A percentile compares a stretch with the other conserved stretches of the same genome.
These are phyloP conservation scores for Pseudomyrmex pallidus DNA, from an alignment of 1,140 invertebrate species.

Conservation along the genomic window DNA sequence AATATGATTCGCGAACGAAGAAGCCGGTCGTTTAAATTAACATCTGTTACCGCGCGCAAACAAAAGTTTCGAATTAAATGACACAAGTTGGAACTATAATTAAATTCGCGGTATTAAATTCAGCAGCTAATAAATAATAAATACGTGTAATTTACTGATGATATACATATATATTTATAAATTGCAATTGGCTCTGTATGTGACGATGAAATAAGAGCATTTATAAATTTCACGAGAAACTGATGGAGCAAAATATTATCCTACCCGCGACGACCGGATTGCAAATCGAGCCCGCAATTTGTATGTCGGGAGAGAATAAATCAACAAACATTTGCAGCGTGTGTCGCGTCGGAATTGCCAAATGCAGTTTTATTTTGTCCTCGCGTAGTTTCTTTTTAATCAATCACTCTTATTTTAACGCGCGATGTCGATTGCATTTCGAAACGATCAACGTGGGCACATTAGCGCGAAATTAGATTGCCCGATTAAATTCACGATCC, in stretches of 20 bases:
- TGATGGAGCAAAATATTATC: constrained; percentile 13
- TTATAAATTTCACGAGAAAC: constrained; percentile 10
- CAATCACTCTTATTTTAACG: constrained; percentile 19
- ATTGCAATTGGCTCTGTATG: neutral
- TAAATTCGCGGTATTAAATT: neutral
- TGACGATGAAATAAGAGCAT: neutral
- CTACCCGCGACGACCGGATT: neutral
- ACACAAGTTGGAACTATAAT: no score
- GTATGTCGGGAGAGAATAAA: constrained; percentile 31
- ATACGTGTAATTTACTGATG: neutral
- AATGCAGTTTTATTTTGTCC: neutral
- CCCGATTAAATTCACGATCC: neutral
- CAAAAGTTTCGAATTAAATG: neutral
- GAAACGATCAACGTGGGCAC: neutral
- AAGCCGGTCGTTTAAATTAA: neutral
- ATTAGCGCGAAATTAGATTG: neutral
- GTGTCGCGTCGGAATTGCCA: constrained; percentile 7
- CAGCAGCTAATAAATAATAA: neutral
- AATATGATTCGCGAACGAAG: constrained; percentile 10
- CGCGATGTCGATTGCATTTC: neutral
- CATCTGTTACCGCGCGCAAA: neutral
- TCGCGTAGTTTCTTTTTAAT: constrained; percentile 41
- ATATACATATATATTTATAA: no score
- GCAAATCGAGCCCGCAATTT: constrained; percentile 39
- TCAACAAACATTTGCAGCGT: constrained; percentile 30